A percentile compares a stretch with the other conserved stretches of the same genome.
Conservation (phyloP, 2,888 invertebrate species). For the Rhamnusium bicolor region DNA sequence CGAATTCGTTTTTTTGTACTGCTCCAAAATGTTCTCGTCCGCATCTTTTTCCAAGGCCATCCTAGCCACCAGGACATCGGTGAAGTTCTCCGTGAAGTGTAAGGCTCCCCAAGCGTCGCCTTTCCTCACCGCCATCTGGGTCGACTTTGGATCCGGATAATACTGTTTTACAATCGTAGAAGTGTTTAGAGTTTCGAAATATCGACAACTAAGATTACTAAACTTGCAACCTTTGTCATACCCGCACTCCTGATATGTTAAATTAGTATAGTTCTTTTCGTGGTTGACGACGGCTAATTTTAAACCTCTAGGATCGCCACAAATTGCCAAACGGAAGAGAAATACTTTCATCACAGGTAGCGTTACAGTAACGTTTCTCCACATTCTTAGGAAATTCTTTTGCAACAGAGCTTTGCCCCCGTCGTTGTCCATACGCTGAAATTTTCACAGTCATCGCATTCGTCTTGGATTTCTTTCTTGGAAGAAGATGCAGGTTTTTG, state of each 20-base stretch:
- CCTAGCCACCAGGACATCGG: constrained; percentile 87
- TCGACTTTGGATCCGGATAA: constrained; percentile 79
- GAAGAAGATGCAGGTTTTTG: constrained; percentile 48
- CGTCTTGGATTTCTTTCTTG: constrained; percentile 70
- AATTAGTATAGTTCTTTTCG: constrained; percentile 72
- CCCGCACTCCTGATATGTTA: constrained; percentile 65
- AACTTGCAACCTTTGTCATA: constrained; percentile 79
- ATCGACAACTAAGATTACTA: constrained; percentile 78
- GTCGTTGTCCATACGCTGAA: constrained; percentile 82
- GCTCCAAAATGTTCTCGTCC: constrained; percentile 89
- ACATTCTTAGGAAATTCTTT: constrained; percentile 93
- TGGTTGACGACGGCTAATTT: constrained; percentile 85
- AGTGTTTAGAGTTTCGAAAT: constrained; percentile 73
- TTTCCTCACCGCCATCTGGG: constrained; percentile 80
- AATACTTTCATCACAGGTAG: constrained; percentile 94
- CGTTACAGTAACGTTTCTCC: constrained; percentile 93
- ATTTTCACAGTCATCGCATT: constrained; percentile 73
- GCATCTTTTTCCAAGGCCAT: constrained; percentile 86
- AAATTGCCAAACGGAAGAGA: constrained; percentile 93
- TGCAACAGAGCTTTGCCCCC: constrained; percentile 86
- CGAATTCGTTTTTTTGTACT: constrained; percentile 91
- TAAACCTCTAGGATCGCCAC: constrained; percentile 88
- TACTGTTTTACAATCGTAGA: constrained; percentile 80
- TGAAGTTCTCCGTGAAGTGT: constrained; percentile 92
- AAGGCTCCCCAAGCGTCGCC: constrained; percentile 93